A percentile compares a stretch with the other conserved stretches of the same genome.
phyloP scores from a whole-genome alignment of 2,888 invertebrate genomes.

The Amaurobius ferox region DNA sequence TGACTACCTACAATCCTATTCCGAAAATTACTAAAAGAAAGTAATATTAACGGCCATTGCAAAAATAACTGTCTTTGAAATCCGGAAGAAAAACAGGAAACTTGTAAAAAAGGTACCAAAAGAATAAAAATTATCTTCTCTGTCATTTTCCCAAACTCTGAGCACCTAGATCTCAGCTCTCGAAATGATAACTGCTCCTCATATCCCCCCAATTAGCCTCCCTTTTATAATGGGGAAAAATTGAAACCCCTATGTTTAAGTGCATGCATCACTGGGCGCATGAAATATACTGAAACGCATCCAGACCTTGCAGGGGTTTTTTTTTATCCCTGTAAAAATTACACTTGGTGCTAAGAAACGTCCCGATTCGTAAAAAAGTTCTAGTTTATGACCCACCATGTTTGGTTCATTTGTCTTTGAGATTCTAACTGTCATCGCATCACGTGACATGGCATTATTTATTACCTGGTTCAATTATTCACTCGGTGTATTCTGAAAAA shows the following conservation, averaged over 20 bases:
- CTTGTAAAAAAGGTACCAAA: too few relatives aligned
- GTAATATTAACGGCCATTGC: background rate
- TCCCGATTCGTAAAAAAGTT: slow-evolving; percentile 38
- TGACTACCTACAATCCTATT: too few relatives aligned
- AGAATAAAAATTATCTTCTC: background rate
- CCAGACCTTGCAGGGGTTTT: slow-evolving; percentile 24
- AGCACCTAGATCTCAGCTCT: background rate
- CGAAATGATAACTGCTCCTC: slow-evolving; percentile 10
- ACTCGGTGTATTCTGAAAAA: slow-evolving; percentile 45
- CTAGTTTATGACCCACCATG: slow-evolving; percentile 66
- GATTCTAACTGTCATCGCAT: slow-evolving; percentile 62
- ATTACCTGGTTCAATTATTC: slow-evolving; percentile 54
- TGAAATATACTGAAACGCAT: slow-evolving; percentile 40
- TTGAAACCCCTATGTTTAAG: slow-evolving; percentile 27
- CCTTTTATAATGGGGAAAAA: slow-evolving; percentile 24
- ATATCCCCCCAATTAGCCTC: background rate
- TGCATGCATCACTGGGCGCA: slow-evolving; percentile 22
- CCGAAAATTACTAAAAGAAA: background rate
- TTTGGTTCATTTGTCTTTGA: slow-evolving; percentile 66
- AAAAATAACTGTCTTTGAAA: background rate
- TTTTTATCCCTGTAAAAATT: slow-evolving; percentile 4
- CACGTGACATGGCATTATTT: slow-evolving; percentile 44
- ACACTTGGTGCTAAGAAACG: slow-evolving; percentile 28
- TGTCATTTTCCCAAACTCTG: background rate
- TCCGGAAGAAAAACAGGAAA: background rate